Conservation (phyloP, 2,797 vertebrate genomes). For the Lateolabrax maculatus region DNA sequence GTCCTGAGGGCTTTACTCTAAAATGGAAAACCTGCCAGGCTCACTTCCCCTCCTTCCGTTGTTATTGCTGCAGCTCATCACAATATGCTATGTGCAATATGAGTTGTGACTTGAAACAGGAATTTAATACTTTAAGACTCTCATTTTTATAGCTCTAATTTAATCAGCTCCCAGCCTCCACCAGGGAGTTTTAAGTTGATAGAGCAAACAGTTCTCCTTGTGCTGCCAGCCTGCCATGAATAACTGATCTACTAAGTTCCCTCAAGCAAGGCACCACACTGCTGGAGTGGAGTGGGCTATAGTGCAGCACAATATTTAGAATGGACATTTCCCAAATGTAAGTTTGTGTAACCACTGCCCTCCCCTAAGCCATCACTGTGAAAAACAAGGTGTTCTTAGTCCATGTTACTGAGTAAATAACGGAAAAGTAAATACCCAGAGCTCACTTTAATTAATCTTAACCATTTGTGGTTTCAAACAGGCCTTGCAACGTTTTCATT, state of each 20-base stretch:
- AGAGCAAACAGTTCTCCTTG: conserved; percentile 59
- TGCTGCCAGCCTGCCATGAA: conserved; percentile 54
- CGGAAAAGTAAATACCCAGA: conserved; percentile 28
- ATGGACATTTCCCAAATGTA: conserved; percentile 51
- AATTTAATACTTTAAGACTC: conserved; percentile 77
- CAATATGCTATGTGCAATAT: conserved; percentile 74
- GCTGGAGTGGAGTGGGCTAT: conserved; percentile 37
- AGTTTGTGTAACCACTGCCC: conserved; percentile 31
- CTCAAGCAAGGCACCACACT: conserved; percentile 63
- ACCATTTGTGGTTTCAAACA: conserved; percentile 10
- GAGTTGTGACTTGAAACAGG: conserved; percentile 80
- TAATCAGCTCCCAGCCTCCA: conserved; percentile 69
- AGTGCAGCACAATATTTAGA: conserved; percentile 60
- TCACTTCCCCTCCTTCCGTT: conserved; percentile 64
- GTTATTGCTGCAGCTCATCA: conserved; percentile 77
- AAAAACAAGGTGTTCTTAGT: conserved; percentile 48
- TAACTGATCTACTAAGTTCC: conserved; percentile 58
- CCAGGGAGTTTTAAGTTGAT: conserved; percentile 63
- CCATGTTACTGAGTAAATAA: conserved; percentile 35
- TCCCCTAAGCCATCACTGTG: conserved; percentile 11
- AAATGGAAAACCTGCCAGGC: conserved; percentile 75
- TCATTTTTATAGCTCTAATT: conserved; percentile 76
- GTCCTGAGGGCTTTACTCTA: conserved; percentile 76
- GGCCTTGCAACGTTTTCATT: neutral
- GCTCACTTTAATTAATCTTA: conserved; percentile 44